A percentile compares a stretch with the other conserved stretches of the same genome.
These are phyloP conservation scores for Eurosta solidaginis DNA, from an alignment of 1,140 invertebrate species.

Conservation along the genomic window DNA sequence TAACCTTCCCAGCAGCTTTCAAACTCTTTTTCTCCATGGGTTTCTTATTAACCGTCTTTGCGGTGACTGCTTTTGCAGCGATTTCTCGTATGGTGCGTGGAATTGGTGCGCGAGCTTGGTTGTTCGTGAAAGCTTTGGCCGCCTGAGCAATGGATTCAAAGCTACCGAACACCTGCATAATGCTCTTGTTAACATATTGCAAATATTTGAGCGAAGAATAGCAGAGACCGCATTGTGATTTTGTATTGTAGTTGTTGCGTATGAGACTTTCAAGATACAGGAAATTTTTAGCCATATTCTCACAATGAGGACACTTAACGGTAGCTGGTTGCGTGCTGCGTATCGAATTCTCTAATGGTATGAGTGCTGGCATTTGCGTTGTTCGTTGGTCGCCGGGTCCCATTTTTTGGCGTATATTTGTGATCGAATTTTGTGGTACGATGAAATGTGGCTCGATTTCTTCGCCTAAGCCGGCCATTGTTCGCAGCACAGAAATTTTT, in stretches of 20 bases:
- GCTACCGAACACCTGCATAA: constrained; percentile 51
- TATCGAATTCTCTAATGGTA: constrained; percentile 13
- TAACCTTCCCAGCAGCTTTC: background rate
- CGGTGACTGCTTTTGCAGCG: background rate
- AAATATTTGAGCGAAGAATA: constrained; percentile 50
- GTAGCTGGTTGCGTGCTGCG: background rate
- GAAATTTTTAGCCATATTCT: constrained; percentile 57
- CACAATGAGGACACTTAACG: constrained; percentile 48
- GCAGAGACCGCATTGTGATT: constrained; percentile 46
- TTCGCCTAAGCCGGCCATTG: constrained; percentile 50
- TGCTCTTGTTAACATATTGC: constrained; percentile 51
- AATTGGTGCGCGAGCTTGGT: background rate
- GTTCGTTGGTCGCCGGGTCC: constrained; percentile 20
- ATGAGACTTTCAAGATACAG: constrained; percentile 55
- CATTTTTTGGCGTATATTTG: constrained; percentile 40
- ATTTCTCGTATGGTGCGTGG: background rate
- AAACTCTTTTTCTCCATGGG: background rate
- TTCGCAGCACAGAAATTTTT: constrained; percentile 53
- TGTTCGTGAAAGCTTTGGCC: constrained; percentile 40
- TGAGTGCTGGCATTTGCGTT: background rate
- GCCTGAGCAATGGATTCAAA: constrained; percentile 47
- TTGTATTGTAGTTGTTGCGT: constrained; percentile 44
- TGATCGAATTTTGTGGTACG: constrained; percentile 51
- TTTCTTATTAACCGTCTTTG: background rate
- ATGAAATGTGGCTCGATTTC: constrained; percentile 38